Conservation (phyloP, 92 coral and sea anemone species). For the Hydrozoanthus gracilis region DNA sequence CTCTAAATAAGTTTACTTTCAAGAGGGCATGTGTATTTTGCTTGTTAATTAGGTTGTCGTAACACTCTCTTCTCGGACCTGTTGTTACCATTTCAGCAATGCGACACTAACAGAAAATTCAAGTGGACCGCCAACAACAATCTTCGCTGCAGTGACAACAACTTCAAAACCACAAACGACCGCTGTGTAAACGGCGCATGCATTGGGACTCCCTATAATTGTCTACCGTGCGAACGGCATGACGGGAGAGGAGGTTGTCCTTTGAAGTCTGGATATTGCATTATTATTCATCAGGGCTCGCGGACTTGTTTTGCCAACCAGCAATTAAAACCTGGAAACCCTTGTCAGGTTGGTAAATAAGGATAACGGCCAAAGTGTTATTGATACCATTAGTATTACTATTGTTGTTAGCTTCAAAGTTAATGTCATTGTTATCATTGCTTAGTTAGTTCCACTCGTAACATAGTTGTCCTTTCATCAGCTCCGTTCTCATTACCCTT, state of each 20-base stretch:
- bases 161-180: conserved; percentile 81
- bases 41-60: too few relatives aligned
- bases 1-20: too few relatives aligned
- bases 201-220: conserved; percentile 79
- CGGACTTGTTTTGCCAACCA: conserved; percentile 78
- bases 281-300: conserved; percentile 69
- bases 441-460: too few relatives aligned
- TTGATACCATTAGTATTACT: too few relatives aligned
- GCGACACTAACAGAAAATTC: conserved; percentile 82
- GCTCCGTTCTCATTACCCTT: neutral
- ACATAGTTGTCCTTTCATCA: neutral
- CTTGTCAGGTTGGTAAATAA: conserved; percentile 79
- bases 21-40: too few relatives aligned
- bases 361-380: too few relatives aligned
- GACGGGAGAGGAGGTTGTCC: conserved; percentile 82
- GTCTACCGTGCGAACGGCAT: conserved; percentile 85
- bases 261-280: conserved; percentile 78
- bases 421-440: too few relatives aligned
- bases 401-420: too few relatives aligned
- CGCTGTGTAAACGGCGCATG: conserved; percentile 86
- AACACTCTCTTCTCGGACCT: too few relatives aligned
- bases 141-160: conserved; percentile 83
- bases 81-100: conserved; percentile 65
- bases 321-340: conserved; percentile 85
- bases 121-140: conserved; percentile 92